Evolutionary conservation across 2,888 invertebrate species (phyloP), one percentile per base, ranked within the genome.

Genomic region (Stegophylla sp.): DNA sequence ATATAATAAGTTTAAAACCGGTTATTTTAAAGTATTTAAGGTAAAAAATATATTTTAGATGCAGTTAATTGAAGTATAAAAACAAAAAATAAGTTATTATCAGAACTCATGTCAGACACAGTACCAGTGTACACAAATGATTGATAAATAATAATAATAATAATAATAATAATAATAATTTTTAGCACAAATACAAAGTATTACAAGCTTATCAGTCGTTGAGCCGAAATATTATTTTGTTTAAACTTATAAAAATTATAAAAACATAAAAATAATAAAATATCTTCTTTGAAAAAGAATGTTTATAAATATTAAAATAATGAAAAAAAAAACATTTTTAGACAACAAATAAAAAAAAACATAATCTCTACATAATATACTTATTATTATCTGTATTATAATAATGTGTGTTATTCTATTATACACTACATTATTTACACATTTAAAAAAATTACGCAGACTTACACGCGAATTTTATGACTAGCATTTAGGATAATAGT

Each of bases 41-140:
- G 67, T 79, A 79, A 79, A 79, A 77, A 79, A 71, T 79, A 79
- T 79, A 79, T 79, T 79, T 79, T 79, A 71, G 61, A 69, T 26
- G 61, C 48, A 69, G 79, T 71, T 79, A 69, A 48, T 79, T 71
- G 48, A 79, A 71, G 71, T 79, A 79, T 61, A 79, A 71, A 79
- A 69, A 79, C 67, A 59, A 61, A 79, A 69, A 56, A 69, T 28
- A 45, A 79, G 17, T 34, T 15, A 26, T 56, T 28, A 61, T 69
- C 51, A 71, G 13, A 61, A 61, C 26, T 61, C 20, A 3, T 45
- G 56, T 79, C 34, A 61, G 51, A 64, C 34, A 51, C 45, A 45
- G 53, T 13, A n/a, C 53, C 2, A 4, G n/a, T 15, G n/a, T 4
- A 17, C 13, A 66, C 41, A 66, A 66, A n/a, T 17, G 9, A 17